Evolutionary conservation across 2,888 invertebrate genomes (phyloP).

Genomic region (Callyntrura guangdongensis): DNA sequence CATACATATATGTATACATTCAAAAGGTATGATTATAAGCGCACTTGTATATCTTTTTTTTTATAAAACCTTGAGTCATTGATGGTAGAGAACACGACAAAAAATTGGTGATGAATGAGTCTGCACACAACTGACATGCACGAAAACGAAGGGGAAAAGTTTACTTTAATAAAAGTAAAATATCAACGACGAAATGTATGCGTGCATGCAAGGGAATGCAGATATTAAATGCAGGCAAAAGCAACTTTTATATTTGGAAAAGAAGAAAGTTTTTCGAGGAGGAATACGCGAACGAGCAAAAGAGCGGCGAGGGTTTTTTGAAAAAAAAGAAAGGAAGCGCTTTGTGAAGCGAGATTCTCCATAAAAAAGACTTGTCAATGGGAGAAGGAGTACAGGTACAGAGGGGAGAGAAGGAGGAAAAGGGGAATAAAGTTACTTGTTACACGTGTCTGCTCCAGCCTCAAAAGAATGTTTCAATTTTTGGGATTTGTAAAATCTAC

Average conservation of each 20-base stretch:
- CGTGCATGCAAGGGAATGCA: background rate
- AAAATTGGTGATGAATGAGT: conserved; percentile 40
- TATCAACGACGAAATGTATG: background rate
- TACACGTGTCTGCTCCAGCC: conserved; percentile 19
- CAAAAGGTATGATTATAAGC: background rate
- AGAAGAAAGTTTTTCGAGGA: background rate
- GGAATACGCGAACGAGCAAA: too few species aligned
- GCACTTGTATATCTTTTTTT: background rate
- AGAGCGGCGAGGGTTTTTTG: too few species aligned
- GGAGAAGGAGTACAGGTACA: too few species aligned
- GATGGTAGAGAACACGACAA: background rate
- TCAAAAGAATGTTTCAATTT: conserved; percentile 55
- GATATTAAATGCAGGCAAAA: background rate
- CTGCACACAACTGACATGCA: conserved; percentile 28
- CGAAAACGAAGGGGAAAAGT: background rate
- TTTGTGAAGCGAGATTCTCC: too few species aligned
- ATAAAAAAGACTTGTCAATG: too few species aligned
- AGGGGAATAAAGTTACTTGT: conserved; percentile 36
- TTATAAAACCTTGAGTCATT: background rate
- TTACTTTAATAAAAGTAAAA: background rate
- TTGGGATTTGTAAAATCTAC: conserved; percentile 25
- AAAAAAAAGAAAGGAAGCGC: too few species aligned
- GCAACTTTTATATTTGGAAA: background rate
- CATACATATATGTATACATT: background rate
- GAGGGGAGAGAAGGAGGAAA: background rate